Evolutionary conservation across 1,140 invertebrate species (phyloP), one percentile per base, ranked within the genome.

Genomic region (Aphaenogaster floridana): DNA sequence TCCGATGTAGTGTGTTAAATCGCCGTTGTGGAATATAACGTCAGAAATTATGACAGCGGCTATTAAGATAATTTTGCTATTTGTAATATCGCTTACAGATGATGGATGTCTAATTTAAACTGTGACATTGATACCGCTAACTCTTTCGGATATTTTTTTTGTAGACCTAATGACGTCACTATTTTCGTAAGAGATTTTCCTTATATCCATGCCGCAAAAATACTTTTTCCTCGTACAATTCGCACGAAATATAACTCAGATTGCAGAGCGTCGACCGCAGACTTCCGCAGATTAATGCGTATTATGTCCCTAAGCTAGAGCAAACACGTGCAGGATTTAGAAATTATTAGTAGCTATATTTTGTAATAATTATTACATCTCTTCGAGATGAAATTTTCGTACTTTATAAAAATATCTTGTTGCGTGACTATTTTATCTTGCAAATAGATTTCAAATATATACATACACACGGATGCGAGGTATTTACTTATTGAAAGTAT

Each of bases 191-290:
- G 17, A 68, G 3, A 54, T 28, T 80, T 36, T 80, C 36, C 61
- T 69, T 9, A 0, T 54, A 34, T n/a, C 4, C 34, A 17, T 2
- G 13, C 28, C 34, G n/a, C 63, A 48, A 63, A 34, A 64, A 21
- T 34, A 42, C 0, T 71, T 71, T 81, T 81, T 71, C 79, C 79
- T 57, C 50, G 15, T 71, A 8, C 50, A 34, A 71, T 81, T 69
- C 39, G 5, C 3, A 11, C 9, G 48, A 71, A 71, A 66, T 39
- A 34, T 42, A 28, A 42, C n/a, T 42, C 15, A 15, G 21, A 81
- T 71, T 81, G 36, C 78, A 71, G 15, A 81, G 6, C 15, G 21
- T 42, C 36, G 21, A 57, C 36, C 79, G 39, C 64, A 80, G 4
- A 68, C n/a, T 68, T 68, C 63, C 78, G 78, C 15, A 15, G 11